Evolutionary conservation across 2,113 vertebrate genomes (phyloP), one percentile per base, ranked within the genome.

Genomic region (Clarias macrocephalus): DNA sequence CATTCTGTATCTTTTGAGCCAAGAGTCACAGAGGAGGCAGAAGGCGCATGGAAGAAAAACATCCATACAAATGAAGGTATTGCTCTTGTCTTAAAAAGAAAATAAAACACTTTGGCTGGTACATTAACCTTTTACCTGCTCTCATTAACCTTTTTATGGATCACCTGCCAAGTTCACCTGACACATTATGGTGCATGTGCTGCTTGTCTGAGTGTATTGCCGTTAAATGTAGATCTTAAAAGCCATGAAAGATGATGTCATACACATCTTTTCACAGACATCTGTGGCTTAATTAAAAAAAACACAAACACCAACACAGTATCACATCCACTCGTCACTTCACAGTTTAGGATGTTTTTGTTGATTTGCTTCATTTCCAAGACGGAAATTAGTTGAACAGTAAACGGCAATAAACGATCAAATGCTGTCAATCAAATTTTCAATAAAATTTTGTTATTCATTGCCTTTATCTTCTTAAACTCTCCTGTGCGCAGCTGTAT

Each of bases 31-130:
- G 80, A 56, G 10, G 80, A 90, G 23, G n/a, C 63, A 6, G 75
- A 84, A n/a, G 70, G 23, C 30, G 52, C 70, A 54, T 80, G 77
- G 90, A 90, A 73, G 75, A 80, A 37, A 73, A 89, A 87, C 83
- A 77, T 80, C 75, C 56, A 73, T 54, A 84, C 86, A 60, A 76
- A 88, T 89, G 91, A 92, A 92, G 92, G 92, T 93, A 91, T 87
- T 62, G 37, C 77, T 59, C 33, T 59, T 3, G 62, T n/a, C 62
- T 73, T 85, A 3, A 15, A 83, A 63, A 73, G 30, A 8, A 23
- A 37, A 37, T 3, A 37, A 37, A 30, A 80, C 3, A 23, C 37
- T 52, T 76, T 25, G 42, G 25, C 8, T 79, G 6, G 30, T 30
- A 0, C 52, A n/a, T 77, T n/a, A 18, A 30, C 13, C 76, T 59